Base-by-base conservation (phyloP, 2,888 invertebrate species). In the Xanthia icteritia region DNA sequence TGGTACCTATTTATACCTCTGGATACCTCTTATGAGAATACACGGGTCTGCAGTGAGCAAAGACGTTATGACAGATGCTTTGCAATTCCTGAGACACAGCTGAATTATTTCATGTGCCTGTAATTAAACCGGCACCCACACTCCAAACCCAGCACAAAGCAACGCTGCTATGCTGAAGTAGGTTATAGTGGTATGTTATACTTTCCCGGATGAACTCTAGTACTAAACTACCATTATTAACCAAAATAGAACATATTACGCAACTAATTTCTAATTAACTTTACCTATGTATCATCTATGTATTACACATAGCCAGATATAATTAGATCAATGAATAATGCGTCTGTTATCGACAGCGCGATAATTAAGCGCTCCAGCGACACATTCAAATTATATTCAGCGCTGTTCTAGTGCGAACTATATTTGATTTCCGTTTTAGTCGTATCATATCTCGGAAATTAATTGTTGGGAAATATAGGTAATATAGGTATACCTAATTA, bases 351-450 rank as follows among this genome's bases (percentile, higher is more conserved):
- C 85, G 85, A 81, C 82, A 74, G 48, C n/a, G 60, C 27, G 54
- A 74, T 74, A 72, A 70, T 81, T 51, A 56, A 85, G 85, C 48
- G 82, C 74, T 85, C 20, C 39, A 85, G 85, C 82, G 61, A 61
- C 65, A 73, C 17, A 73, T 74, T 67, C 66, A 39, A 72, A 84
- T 77, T 58, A 84, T 72, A 79, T 79, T 61, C 60, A 60, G 54
- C 76, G 39, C 61, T 82, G 27, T 23, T 54, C 54, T 39, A 83
- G 64, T 9, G 51, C 39, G 51, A 54, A 54, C 68, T 82, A n/a
- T 31, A 56, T 68, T 77, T 68, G 51, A 54, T 64, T 83, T 51
- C 42, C 60, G 39, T 63, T 83, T 63, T n/a, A 58, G 64, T 83
- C 5, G 31, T 39, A 13, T 45, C 20, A 23, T 61, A 63, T 45